Base-by-base conservation (phyloP, 2,113 vertebrate species). In the Porphyrio hochstetteri region DNA sequence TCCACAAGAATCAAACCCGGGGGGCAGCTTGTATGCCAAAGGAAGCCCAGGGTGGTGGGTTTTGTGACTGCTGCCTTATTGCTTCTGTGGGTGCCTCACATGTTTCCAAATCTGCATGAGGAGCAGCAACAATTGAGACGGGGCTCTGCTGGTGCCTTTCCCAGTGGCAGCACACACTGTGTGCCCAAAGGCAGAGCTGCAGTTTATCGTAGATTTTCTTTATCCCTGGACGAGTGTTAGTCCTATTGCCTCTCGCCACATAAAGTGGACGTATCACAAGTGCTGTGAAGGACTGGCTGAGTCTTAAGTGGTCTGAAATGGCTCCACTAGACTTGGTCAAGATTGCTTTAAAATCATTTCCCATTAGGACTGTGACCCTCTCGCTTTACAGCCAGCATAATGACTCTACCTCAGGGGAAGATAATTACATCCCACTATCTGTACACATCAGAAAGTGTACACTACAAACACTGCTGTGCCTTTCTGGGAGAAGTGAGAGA, bases 291-390 rank as follows among this genome's bases (percentile, higher is more conserved):
- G 84, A 78, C 75, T 69, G 36, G 71, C 91, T 94, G 90, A 91
- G 92, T 93, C 82, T 94, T 92, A 95, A 95, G 91, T 89, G 95
- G 67, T 95, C 83, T 93, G 93, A 97, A 97, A 97, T 88, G 82
- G 91, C 80, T 95, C 80, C 69, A 93, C 89, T 94, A 95, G 89
- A 94, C 65, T 90, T 86, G 93, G 83, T 92, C 92, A 97, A 96
- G 92, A 95, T 82, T 92, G 97, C 80, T 95, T 92, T 94, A 91
- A 96, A 96, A 96, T 94, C 84, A 93, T 86, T 95, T 96, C 86
- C 92, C 88, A 85, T 93, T 92, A 96, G 92, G 77, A 82, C 50
- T 82, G 86, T 74, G 93, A 95, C 91, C 93, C 60, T 88, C 87
- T 95, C 63, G 87, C 69, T 90, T 93, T 75, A 92, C 81, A 95